A percentile compares a stretch with the other conserved stretches of the same genome.
These are phyloP conservation scores for Phrynocephalus forsythii DNA, from an alignment of 2,797 vertebrate species.

Conservation along the genomic window DNA sequence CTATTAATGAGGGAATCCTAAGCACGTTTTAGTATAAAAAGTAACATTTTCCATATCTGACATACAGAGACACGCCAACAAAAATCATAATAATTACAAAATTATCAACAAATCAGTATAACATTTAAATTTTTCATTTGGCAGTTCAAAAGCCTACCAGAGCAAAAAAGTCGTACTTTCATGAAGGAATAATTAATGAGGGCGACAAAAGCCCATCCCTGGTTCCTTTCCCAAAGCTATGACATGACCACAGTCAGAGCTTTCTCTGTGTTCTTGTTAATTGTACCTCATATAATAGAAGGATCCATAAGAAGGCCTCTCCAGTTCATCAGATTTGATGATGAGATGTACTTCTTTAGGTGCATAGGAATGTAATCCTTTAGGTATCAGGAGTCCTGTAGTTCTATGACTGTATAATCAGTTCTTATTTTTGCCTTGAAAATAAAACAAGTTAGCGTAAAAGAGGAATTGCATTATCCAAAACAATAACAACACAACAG, in stretches of 20 bases:
- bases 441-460: neutral
- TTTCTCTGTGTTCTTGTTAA: neutral
- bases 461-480: neutral
- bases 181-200: neutral
- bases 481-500: neutral
- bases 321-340: neutral
- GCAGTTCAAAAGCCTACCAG: neutral
- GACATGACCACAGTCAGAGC: neutral
- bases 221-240: neutral
- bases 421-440: neutral
- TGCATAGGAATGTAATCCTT: neutral
- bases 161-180: neutral
- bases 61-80: no score
- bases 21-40: no score
- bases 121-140: no score
- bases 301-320: neutral
- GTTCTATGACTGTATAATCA: neutral
- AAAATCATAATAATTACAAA: no score
- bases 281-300: neutral
- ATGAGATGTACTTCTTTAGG: neutral
- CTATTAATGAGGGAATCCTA: no score
- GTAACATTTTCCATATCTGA: no score
- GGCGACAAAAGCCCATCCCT: neutral
- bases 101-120: no score
- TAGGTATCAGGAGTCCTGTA: neutral